These are phyloP conservation scores for Ginglymostoma cirratum DNA, from an alignment of 2,113 vertebrate species.

Conservation along the genomic window DNA sequence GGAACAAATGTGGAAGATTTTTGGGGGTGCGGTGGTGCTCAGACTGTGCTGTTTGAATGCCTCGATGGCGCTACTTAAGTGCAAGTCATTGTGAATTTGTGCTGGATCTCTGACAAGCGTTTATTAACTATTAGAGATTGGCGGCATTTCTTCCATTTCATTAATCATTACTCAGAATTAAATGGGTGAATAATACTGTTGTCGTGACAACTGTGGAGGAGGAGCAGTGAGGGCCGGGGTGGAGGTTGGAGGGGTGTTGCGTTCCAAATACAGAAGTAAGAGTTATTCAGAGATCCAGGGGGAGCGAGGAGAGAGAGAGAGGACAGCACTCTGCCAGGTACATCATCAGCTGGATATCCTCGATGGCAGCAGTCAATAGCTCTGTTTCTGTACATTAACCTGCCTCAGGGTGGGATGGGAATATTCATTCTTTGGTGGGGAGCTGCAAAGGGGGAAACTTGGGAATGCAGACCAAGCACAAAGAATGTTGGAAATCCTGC, in stretches of 20 bases:
- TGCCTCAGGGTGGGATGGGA: too few species aligned
- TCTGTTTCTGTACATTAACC: background rate
- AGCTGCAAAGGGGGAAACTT: background rate
- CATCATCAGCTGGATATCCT: background rate
- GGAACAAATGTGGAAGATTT: background rate
- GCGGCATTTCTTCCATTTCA: background rate
- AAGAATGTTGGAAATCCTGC: background rate
- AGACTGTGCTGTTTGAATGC: background rate
- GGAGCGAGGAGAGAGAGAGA: background rate
- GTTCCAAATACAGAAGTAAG: background rate
- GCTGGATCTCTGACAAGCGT: background rate
- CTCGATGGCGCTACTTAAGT: background rate
- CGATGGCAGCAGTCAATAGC: background rate
- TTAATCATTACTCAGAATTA: conserved; percentile 26
- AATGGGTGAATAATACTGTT: background rate
- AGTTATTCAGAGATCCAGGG: background rate
- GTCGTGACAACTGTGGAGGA: background rate
- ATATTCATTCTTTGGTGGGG: background rate
- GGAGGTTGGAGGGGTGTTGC: background rate
- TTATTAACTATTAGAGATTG: background rate
- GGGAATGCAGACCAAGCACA: background rate
- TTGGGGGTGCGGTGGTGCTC: background rate
- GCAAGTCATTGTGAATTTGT: background rate
- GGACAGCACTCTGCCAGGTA: background rate
- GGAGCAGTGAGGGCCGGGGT: background rate